Evolutionary conservation across 2,888 invertebrate species (phyloP).

Genomic region (Scaptomyza polygonia): DNA sequence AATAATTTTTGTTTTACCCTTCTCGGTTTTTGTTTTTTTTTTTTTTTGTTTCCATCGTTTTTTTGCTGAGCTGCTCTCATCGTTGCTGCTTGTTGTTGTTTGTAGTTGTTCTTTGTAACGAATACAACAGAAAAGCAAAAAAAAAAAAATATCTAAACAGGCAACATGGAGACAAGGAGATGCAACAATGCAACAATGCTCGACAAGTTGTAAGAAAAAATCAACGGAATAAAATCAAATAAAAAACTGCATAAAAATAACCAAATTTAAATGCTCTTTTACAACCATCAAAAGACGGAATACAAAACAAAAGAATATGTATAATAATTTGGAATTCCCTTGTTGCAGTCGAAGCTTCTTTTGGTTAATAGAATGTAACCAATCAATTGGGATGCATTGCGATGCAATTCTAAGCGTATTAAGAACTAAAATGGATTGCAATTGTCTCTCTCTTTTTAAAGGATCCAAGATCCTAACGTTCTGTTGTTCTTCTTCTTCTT

Average conservation of each 20-base stretch:
- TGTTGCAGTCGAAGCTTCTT: not conserved
- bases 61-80: slow-evolving; percentile 23
- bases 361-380: not conserved
- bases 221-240: not conserved
- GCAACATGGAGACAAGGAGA: slow-evolving; percentile 50
- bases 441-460: not conserved
- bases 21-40: slow-evolving; percentile 30
- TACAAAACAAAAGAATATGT: not conserved
- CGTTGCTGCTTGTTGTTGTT: slow-evolving; percentile 32
- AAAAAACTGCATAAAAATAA: slow-evolving; percentile 13
- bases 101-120: slow-evolving; percentile 41
- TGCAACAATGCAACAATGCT: slow-evolving; percentile 29
- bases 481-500: not conserved
- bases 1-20: slow-evolving; percentile 74
- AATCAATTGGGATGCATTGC: slow-evolving; percentile 1
- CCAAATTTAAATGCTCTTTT: slow-evolving; percentile 32
- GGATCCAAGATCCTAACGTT: not conserved
- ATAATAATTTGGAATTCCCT: not conserved
- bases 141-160: slow-evolving; percentile 53
- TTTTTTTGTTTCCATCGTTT: slow-evolving; percentile 15
- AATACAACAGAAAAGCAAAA: slow-evolving; percentile 16
- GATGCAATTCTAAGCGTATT: not conserved
- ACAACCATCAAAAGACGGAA: not conserved
- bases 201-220: slow-evolving; percentile 31
- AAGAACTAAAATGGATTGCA: not conserved